Evolutionary conservation across 2,888 invertebrate species (phyloP), one percentile per base, ranked within the genome.

Genomic region (Carpatolechia fugitivella): DNA sequence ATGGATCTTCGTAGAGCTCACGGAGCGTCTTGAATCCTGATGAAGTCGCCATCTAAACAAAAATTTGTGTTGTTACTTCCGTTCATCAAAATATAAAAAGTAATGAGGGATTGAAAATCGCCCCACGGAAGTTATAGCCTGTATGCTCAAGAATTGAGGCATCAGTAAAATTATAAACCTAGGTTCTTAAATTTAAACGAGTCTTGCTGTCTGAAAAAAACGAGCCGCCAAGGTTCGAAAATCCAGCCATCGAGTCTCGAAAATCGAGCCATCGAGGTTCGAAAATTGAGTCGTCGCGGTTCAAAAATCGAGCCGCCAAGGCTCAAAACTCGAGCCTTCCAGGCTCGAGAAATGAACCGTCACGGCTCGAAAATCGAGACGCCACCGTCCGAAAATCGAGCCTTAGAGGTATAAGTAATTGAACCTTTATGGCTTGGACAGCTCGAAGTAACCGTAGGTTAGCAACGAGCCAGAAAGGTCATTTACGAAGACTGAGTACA

Each of bases 1-100:
- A 47, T 29, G 54, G 54, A 10, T 54, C 54, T 8, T 53, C 53
- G 30, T 24, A 47, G n/a, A 33, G 33, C 48, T 41, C n/a, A 14
- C 29, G 30, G 4, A 47, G 47, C 24, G 29, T 47, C 30, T 47
- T 33, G 18, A 48, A 33, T 33, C 18, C 48, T n/a, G 48, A 48
- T 14, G 33, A 13, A 5, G 48, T 33, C 24, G 36, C 51, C 40
- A 36, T 51, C 51, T 51, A 29, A n/a, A 10, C 36, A 51, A 20
- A 41, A 4, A n/a, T 8, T 8, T 18, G 1, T 6, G 13, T 13
- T 13, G 13, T 36, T 36, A 36, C 13, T 36, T 36, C 36, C 1
- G 13, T 13, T 36, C 11, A 13, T 6, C n/a, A n/a, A 14, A 36
- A 36, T 13, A 36, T 36, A 13, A n/a, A 1, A 36, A 13, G 10